These are phyloP conservation scores for Tiaroga cobitis DNA, from an alignment of 2,797 vertebrate genomes.

Conservation along the genomic window DNA sequence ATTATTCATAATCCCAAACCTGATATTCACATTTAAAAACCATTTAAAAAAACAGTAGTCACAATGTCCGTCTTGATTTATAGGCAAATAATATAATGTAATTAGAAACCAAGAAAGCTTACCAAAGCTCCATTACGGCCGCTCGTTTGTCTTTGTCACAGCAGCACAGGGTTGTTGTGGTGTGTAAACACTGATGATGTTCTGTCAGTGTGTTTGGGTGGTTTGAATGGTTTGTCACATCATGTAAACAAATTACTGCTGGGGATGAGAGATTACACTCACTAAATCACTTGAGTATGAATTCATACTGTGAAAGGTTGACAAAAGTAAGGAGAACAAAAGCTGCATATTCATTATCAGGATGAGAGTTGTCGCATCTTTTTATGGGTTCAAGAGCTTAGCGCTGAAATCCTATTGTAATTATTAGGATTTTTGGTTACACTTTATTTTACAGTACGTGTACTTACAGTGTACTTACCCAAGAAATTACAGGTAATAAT, in stretches of 20 bases:
- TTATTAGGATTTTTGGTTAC: too few relatives aligned
- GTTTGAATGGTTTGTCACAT: conserved; percentile 28
- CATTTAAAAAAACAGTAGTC: neutral
- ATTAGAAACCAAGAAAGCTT: conserved; percentile 24
- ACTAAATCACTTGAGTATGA: conserved; percentile 35
- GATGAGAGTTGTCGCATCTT: neutral
- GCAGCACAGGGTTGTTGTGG: conserved; percentile 19
- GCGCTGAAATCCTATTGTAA: too few relatives aligned
- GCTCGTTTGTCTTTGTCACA: conserved; percentile 37
- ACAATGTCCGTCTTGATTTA: conserved; percentile 14
- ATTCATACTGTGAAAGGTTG: conserved; percentile 6
- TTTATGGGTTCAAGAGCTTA: too few relatives aligned
- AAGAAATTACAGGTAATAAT: too few relatives aligned
- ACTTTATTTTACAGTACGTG: too few relatives aligned
- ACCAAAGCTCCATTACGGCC: conserved; percentile 1
- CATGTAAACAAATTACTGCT: conserved; percentile 30
- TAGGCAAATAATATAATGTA: conserved; percentile 24
- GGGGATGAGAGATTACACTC: conserved; percentile 23
- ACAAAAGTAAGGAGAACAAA: conserved; percentile 21
- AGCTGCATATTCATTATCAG: conserved; percentile 15
- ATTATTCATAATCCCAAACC: neutral
- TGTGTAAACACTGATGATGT: conserved; percentile 44
- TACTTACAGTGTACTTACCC: too few relatives aligned
- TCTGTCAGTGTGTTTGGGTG: conserved; percentile 14
- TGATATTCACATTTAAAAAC: neutral